Evolutionary conservation across 1,140 invertebrate species (phyloP), one percentile per base, ranked within the genome.

Genomic region (Drosophila obscura): DNA sequence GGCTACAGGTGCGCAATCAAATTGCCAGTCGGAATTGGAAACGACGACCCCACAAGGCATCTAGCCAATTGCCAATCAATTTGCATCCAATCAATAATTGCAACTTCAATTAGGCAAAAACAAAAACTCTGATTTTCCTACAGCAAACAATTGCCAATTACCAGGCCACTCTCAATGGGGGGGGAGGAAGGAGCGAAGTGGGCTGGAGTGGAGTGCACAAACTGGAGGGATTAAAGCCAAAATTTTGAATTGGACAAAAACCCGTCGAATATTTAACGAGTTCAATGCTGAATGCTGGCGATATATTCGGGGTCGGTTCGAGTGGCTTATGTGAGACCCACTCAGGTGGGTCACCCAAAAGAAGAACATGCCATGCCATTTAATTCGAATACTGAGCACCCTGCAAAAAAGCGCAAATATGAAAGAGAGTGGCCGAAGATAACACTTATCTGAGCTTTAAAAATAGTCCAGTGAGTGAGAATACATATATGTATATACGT

Each of bases 31-130:
- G 53, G n/a, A 43, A 31, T 15, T 31, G 28, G 15, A 31, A 35
- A 11, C 19, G 66, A 15, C n/a, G 24, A 31, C 49, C 60, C 55
- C 49, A 44, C 11, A 41, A 43, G n/a, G 52, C 58, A 61, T 52
- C 46, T 53, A 43, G 22, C 50, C 49, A n/a, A 28, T 63, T 83
- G 78, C 79, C 82, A 87, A 87, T 87, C 82, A 87, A 87, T 82
- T 85, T 82, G 77, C 56, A 87, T 76, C 53, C 74, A 78, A 88
- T 87, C 76, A 87, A 87, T 87, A 87, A 87, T 87, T 87, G 83
- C 82, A 79, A 87, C 78, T 88, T 87, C 82, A 88, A 87, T 87
- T 87, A 87, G 78, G 56, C 52, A 72, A 75, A 75, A 80, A 78
- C 57, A 62, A 74, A 73, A 73, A 60, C 68, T 56, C 26, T 16